These are phyloP conservation scores for Hydropotes inermis DNA, from an alignment of 2,113 vertebrate genomes.

Conservation along the genomic window DNA sequence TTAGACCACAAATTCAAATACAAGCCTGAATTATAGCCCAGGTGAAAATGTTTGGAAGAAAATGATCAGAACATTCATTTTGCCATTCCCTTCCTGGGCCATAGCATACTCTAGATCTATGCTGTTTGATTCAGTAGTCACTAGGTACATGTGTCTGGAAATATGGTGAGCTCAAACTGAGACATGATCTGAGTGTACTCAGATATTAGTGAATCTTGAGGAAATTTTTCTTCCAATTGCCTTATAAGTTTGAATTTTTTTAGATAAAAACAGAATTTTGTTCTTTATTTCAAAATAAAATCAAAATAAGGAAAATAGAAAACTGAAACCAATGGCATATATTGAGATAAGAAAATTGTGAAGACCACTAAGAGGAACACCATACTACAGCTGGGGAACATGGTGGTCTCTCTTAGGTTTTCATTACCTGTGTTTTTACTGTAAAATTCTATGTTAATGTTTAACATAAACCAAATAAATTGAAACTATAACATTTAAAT, in stretches of 20 bases:
- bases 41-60: neutral
- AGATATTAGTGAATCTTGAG: neutral
- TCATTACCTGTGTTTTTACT: neutral
- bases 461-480: neutral
- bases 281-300: neutral
- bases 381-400: neutral
- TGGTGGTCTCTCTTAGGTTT: neutral
- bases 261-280: neutral
- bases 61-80: neutral
- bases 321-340: neutral
- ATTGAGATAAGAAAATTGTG: neutral
- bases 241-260: neutral
- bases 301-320: neutral
- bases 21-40: fast-evolving
- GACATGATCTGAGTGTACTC: neutral
- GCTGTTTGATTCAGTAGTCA: neutral
- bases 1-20: neutral
- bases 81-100: neutral
- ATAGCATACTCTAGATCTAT: neutral
- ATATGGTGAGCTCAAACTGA: neutral
- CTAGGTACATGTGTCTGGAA: neutral
- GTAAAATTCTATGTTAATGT: neutral
- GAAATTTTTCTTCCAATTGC: neutral
- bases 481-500: neutral
- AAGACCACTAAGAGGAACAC: neutral